A percentile compares a stretch with the other conserved stretches of the same genome.
These are phyloP conservation scores for Forbesichthys papilliferus DNA, from an alignment of 2,113 vertebrate species.

Conservation along the genomic window DNA sequence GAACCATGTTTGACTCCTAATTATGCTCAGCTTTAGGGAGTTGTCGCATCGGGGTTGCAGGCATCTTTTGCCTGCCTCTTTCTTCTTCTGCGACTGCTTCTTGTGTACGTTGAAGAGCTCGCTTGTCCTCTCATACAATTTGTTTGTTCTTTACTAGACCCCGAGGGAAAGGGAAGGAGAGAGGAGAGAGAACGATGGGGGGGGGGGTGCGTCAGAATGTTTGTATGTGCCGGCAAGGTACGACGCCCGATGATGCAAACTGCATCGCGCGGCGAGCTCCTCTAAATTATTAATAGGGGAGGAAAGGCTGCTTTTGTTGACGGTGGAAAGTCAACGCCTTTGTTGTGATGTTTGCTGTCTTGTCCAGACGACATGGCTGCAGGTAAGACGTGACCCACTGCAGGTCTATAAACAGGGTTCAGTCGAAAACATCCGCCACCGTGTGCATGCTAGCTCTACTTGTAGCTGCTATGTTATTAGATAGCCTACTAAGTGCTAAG, in stretches of 20 bases:
- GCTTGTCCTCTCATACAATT: slow-evolving; percentile 63
- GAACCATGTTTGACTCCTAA: slow-evolving; percentile 89
- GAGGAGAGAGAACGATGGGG: slow-evolving; percentile 45
- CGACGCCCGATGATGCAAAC: slow-evolving; percentile 64
- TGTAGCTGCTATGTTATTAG: slow-evolving; percentile 34
- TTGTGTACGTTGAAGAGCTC: slow-evolving; percentile 53
- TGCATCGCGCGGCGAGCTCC: slow-evolving; percentile 58
- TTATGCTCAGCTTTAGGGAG: slow-evolving; percentile 90
- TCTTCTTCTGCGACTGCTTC: slow-evolving; percentile 38
- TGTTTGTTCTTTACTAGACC: slow-evolving; percentile 82
- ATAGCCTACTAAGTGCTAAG: slow-evolving; percentile 42
- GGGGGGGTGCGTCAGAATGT: slow-evolving; percentile 27
- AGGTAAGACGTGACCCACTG: slow-evolving; percentile 46
- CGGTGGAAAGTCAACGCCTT: slow-evolving; percentile 69
- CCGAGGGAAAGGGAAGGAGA: slow-evolving; percentile 61
- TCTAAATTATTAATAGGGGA: slow-evolving; percentile 77
- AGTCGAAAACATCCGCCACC: slow-evolving; percentile 14
- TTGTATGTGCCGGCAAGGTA: slow-evolving; percentile 9
- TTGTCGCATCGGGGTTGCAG: slow-evolving; percentile 75
- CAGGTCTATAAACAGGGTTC: slow-evolving; percentile 38
- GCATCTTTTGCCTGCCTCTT: slow-evolving; percentile 27
- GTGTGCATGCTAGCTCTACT: slow-evolving; percentile 6
- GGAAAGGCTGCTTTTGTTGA: slow-evolving; percentile 69
- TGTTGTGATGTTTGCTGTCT: slow-evolving; percentile 66
- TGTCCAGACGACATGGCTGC: slow-evolving; percentile 49